Percentiles rank a stretch among this genome's conserved stretches.
phyloP scores from a whole-genome alignment of 2,113 vertebrate genomes.

The Hippocampus zosterae region DNA sequence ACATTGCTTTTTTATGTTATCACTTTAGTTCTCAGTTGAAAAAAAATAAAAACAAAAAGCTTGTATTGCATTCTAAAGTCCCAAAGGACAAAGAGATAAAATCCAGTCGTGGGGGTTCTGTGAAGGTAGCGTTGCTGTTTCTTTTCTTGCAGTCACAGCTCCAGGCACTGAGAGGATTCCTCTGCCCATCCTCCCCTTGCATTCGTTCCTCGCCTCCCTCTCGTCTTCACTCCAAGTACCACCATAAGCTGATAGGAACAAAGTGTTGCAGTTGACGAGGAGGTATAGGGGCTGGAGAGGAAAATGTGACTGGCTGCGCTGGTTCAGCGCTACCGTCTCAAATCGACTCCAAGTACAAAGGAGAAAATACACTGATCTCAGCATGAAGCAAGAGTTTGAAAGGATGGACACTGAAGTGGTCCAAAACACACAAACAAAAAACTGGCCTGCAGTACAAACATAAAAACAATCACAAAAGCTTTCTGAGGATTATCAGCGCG shows the following conservation, averaged over 20 bases:
- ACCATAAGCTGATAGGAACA: constrained; percentile 7
- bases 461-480: background rate
- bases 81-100: constrained; percentile 65
- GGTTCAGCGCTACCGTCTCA: background rate
- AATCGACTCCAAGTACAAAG: constrained; percentile 3
- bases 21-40: constrained; percentile 50
- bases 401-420: background rate
- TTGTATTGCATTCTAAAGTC: constrained; percentile 55
- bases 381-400: background rate
- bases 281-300: constrained; percentile 1
- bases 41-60: constrained; percentile 53
- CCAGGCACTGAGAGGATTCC: constrained; percentile 53
- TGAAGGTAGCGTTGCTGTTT: constrained; percentile 60
- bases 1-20: constrained; percentile 25
- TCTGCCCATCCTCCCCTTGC: constrained; percentile 30
- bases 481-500: background rate
- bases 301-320: constrained; percentile 7
- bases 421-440: background rate
- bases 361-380: background rate
- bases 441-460: background rate
- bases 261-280: constrained; percentile 23
- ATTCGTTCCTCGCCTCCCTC: constrained; percentile 16
- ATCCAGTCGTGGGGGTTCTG: constrained; percentile 59
- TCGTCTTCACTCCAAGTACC: constrained; percentile 25
- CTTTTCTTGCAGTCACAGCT: constrained; percentile 58